Conservation (phyloP, 2,888 invertebrate species). For the Drosophila helvetica region DNA sequence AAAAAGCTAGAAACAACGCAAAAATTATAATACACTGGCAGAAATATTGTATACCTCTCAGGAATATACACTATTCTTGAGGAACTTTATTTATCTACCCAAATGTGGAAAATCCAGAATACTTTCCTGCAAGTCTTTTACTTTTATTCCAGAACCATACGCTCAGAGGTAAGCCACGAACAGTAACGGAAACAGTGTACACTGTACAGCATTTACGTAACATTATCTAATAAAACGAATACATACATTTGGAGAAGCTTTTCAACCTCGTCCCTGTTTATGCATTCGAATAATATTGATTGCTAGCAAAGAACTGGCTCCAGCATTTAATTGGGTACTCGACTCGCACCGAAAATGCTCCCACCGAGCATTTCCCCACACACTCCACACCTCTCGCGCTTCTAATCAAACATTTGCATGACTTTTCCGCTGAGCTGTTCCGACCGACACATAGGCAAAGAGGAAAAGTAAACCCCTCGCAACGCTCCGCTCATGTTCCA, state of each 20-base stretch:
- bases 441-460: not conserved
- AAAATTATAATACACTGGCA: no score
- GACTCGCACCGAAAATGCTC: not conserved
- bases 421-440: not conserved
- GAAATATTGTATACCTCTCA: no score
- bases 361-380: not conserved
- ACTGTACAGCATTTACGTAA: no score
- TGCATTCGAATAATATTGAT: not conserved
- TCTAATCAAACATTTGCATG: not conserved
- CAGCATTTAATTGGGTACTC: not conserved
- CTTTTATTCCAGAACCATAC: no score
- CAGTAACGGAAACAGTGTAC: no score
- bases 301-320: not conserved
- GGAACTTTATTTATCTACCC: no score
- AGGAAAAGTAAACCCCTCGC: not conserved
- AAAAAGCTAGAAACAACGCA: not conserved
- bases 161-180: no score
- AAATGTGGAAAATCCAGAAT: no score
- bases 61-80: no score
- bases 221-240: not conserved
- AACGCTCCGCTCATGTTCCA: not conserved
- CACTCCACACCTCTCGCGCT: not conserved
- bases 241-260: not conserved
- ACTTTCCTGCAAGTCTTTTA: no score
- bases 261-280: not conserved